Base-by-base conservation (phyloP, 2,797 vertebrate species). In the Fringilla coelebs region DNA sequence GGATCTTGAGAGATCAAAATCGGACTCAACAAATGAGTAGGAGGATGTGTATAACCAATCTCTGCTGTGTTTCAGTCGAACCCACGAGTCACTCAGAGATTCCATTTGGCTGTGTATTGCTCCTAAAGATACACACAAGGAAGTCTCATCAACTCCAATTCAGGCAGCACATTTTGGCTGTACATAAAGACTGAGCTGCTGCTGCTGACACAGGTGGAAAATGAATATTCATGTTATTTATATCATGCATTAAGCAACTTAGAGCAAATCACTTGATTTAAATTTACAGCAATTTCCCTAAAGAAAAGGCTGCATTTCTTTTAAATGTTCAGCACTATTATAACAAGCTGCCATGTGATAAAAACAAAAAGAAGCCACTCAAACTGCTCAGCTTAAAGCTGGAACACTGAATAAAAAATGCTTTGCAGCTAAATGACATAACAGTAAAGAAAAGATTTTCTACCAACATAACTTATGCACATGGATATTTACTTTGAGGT, bases 71-170 rank as follows among this genome's bases (percentile, higher is more conserved):
- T 99, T 99, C 49, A 98, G 97, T 48, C 98, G 98, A 86, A 98
- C 98, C 99, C 99, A 99, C 2, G 99, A 99, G 93, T 99, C 99
- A 5, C 98, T 98, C 83, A 99, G 98, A 96, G 97, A 98, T 90
- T 98, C 98, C 93, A 98, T 71, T 1, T 98, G 98, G 86, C 96
- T 96, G 63, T 97, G 97, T 31, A 97, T 29, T 29, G 83, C 84
- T 93, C 98, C 98, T 98, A 93, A 70, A 94, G 73, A 96, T 28
- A 97, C 32, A 97, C 13, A 95, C 41, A 91, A 79, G 17, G 80
- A 88, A 91, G 48, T 10, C 17, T 58, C 51, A 83, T 98, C 38
- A 98, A 36, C 40, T 43, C 54, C 75, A 81, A 8, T 21, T 75
- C 61, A 68, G 28, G 48, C 11, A 79, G 88, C 17, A 89, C 9